phyloP scores from a whole-genome alignment of 2,888 invertebrate species.

The Crematogaster levior region DNA sequence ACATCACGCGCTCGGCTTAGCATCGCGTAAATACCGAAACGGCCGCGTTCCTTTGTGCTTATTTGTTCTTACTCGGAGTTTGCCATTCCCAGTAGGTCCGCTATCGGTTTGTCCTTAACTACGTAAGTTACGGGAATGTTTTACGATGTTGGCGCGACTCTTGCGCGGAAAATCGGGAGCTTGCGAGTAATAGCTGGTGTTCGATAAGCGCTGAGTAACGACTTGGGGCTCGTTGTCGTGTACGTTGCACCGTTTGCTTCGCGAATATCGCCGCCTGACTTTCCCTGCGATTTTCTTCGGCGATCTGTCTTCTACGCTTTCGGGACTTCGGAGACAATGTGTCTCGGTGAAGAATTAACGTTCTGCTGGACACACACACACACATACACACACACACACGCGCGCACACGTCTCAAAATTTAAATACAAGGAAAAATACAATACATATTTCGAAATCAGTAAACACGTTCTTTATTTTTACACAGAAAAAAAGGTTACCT shows the following conservation, averaged over 20 bases:
- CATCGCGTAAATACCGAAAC: slow-evolving; percentile 38
- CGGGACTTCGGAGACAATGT: slow-evolving; percentile 21
- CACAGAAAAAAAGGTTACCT: no score
- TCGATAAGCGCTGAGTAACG: slow-evolving; percentile 53
- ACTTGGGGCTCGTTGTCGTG: slow-evolving; percentile 6
- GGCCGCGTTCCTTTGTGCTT: slow-evolving; percentile 15
- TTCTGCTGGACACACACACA: slow-evolving; percentile 19
- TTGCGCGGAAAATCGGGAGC: slow-evolving; percentile 39
- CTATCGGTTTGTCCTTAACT: slow-evolving; percentile 52
- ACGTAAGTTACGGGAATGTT: slow-evolving; percentile 50
- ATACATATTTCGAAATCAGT: background rate
- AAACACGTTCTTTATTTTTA: background rate
- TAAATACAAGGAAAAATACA: background rate
- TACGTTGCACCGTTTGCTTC: slow-evolving; percentile 12
- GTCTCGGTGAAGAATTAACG: slow-evolving; percentile 44
- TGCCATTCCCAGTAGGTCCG: background rate
- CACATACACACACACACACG: background rate
- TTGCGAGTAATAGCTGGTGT: slow-evolving; percentile 48
- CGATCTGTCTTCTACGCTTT: slow-evolving; percentile 40
- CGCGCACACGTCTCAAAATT: slow-evolving; percentile 13
- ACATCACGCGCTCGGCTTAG: slow-evolving; percentile 41
- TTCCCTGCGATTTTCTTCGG: slow-evolving; percentile 30
- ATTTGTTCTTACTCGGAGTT: slow-evolving; percentile 32
- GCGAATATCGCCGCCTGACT: slow-evolving; percentile 21
- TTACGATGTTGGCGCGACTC: slow-evolving; percentile 48